Evolutionary conservation across 2,888 invertebrate genomes (phyloP), one percentile per base, ranked within the genome.

Genomic region (Drosophila tripunctata): DNA sequence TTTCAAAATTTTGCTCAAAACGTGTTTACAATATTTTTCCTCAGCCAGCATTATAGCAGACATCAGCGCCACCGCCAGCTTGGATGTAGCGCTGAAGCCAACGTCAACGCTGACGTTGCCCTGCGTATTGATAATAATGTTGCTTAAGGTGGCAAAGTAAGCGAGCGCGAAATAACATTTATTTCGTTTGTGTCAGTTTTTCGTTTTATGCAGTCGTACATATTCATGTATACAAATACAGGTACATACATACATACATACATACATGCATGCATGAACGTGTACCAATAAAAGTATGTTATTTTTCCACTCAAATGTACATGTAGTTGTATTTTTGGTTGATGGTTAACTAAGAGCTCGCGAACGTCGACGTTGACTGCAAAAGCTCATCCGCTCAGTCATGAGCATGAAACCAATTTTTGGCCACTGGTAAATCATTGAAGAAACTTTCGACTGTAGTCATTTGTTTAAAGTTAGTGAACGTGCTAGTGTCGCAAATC

Each of bases 381-480:
- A 54, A 78, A 74, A 79, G 77, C 77, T 77, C 75, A 48, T 31
- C 62, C 60, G 35, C 76, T 73, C 66, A 74, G 65, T 58, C 61
- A 68, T 63, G 66, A 70, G 75, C 76, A 83, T 85, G 87, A 78
- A 88, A 88, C 75, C 79, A 73, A 81, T 85, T 88, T 81, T 89
- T 87, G 87, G 89, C 80, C 88, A 87, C 89, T 88, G 90, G 90
- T 90, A 89, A 89, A 89, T 89, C 89, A 80, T 79, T 79, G 88
- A 77, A 87, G 87, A 85, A 83, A 90, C 90, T 88, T 89, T 89
- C 89, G 90, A 90, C 90, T 90, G 90, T 89, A 90, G 90, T 91
- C 91, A 91, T 91, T 91, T 91, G 88, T 88, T 90, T 90, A 86
- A 89, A 90, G 91, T 89, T 90, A 90, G 91, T 90, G 90, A 89